Evolutionary conservation across 2,113 vertebrate species (phyloP).

Genomic region (Leptobrachium leishanense): DNA sequence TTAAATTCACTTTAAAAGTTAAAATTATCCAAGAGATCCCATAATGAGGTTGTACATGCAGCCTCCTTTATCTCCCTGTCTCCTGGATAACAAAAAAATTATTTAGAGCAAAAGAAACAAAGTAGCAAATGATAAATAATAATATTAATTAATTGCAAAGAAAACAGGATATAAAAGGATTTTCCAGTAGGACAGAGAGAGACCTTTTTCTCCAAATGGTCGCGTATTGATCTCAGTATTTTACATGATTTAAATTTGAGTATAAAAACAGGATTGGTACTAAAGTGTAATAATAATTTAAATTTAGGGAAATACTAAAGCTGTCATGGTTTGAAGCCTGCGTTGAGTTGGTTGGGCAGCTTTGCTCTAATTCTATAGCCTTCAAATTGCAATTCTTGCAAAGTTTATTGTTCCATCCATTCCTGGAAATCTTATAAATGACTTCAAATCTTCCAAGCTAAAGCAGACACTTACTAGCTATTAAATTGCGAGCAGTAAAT

Average conservation of each 20-base stretch:
- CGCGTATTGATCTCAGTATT: too few species aligned
- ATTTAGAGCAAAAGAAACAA: too few species aligned
- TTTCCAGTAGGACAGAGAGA: too few species aligned
- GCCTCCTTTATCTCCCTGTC: too few species aligned
- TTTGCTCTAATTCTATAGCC: background rate
- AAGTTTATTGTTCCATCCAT: background rate
- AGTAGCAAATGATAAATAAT: too few species aligned
- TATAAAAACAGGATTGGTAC: background rate
- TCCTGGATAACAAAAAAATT: too few species aligned
- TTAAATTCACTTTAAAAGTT: too few species aligned
- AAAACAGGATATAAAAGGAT: too few species aligned
- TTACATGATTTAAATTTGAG: background rate
- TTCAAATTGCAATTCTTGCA: background rate
- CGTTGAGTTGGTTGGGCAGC: background rate
- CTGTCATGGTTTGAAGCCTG: background rate
- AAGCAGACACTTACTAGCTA: background rate
- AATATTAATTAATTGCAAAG: too few species aligned
- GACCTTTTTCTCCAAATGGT: too few species aligned
- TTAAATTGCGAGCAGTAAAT: background rate
- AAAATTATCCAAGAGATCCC: too few species aligned
- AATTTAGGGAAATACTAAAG: background rate
- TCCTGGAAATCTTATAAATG: background rate
- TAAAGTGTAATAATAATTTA: background rate
- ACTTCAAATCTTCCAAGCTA: background rate
- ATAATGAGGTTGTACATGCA: too few species aligned